Evolutionary conservation across 2,113 vertebrate genomes (phyloP), one percentile per base, ranked within the genome.

Genomic region (Dicentrarchus labrax): DNA sequence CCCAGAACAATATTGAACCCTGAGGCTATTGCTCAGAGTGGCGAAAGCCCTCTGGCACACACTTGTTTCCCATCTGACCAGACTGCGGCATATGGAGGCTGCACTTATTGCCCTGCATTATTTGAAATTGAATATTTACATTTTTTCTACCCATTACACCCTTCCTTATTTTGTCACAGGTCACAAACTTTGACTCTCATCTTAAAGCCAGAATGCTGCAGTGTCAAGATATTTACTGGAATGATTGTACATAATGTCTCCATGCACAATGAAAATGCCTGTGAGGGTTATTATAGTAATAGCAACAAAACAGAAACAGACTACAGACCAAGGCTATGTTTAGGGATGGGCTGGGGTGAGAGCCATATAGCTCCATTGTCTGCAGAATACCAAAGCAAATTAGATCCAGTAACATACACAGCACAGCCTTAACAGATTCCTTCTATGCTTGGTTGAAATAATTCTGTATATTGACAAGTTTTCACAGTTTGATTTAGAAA

Each of bases 291-390:
- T 92, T 91, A 76, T 82, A 72, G 67, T 79, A 86, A 84, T 87
- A 73, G 73, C 67, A 83, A 83, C 61, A 84, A 88, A 87, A 76
- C 72, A 87, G 84, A 89, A 90, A 83, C 84, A 88, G 85, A 85
- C 79, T 69, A 50, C 48, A 86, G 65, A 76, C 74, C 88, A 89
- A 88, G 88, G 90, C 70, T 89, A 16, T 80, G 75, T 83, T 78
- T 74, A 72, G 62, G 88, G 87, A 87, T 85, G 77, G 77, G 67
- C 80, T 72, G 53, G 74, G 59, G 67, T 72, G 24, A 72, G 47
- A 72, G 60, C 13, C 65, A n/a, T 77, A 74, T 62, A 85, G 62
- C 70, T 82, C 30, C 53, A 60, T 64, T 74, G 64, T 85, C 79
- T 88, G 78, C 61, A 69, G 36, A 87, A 78, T 68, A 81, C 74